Evolutionary conservation across 1,140 invertebrate species (phyloP).

Genomic region (Linepithema humile): DNA sequence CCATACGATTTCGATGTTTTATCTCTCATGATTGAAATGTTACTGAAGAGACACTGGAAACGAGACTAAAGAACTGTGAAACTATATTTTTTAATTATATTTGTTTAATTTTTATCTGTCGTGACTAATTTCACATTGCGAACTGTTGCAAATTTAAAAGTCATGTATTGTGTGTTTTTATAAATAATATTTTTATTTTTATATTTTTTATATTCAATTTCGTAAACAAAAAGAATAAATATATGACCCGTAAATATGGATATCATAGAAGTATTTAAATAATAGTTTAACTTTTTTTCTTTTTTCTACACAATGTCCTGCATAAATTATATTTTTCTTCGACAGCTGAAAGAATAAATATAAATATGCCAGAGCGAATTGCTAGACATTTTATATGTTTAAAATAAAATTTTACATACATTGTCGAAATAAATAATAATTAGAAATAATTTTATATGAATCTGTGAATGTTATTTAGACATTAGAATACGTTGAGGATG

Average conservation of each 20-base stretch:
- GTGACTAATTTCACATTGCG: constrained; percentile 4
- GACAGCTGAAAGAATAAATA: neutral
- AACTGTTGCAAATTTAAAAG: neutral
- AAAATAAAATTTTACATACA: neutral
- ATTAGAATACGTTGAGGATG: neutral
- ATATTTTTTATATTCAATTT: neutral
- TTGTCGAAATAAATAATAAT: neutral
- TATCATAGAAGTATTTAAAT: constrained; percentile 14
- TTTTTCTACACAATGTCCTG: neutral
- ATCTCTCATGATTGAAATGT: neutral
- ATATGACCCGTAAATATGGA: neutral
- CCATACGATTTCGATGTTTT: neutral
- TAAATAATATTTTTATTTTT: constrained; percentile 2
- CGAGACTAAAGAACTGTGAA: too few relatives aligned
- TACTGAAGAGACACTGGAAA: neutral
- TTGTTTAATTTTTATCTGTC: neutral
- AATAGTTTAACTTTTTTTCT: neutral
- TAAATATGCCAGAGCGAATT: neutral
- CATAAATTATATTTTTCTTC: neutral
- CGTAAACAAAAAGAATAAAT: neutral
- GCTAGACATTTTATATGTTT: neutral
- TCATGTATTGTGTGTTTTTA: neutral
- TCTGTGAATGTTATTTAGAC: neutral
- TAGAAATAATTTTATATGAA: neutral
- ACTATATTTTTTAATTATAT: neutral